phyloP scores from a whole-genome alignment of 2,113 vertebrate genomes.

The Cheilinus undulatus region DNA sequence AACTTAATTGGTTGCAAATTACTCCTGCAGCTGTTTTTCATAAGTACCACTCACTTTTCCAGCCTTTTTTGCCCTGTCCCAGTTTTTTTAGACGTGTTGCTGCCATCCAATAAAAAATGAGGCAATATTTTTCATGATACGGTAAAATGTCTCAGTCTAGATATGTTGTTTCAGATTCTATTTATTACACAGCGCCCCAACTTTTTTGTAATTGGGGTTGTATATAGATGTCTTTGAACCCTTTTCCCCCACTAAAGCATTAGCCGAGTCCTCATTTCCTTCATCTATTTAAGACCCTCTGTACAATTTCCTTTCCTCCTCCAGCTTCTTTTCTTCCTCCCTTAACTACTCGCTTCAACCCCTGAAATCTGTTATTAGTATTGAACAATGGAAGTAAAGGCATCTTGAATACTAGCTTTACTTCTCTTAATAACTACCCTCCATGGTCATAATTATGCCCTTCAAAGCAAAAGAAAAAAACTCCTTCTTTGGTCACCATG shows the following conservation, averaged over 20 bases:
- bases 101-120: too few relatives aligned
- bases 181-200: too few relatives aligned
- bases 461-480: constrained; percentile 59
- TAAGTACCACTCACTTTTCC: too few relatives aligned
- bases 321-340: constrained; percentile 62
- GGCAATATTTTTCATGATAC: too few relatives aligned
- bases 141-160: too few relatives aligned
- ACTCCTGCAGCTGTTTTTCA: too few relatives aligned
- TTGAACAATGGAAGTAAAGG: constrained; percentile 71
- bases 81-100: too few relatives aligned
- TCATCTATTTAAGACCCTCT: constrained; percentile 54
- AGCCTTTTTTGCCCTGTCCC: too few relatives aligned
- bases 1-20: too few relatives aligned
- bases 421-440: constrained; percentile 76
- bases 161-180: too few relatives aligned
- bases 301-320: constrained; percentile 47
- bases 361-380: constrained; percentile 76
- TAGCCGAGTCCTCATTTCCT: constrained; percentile 40
- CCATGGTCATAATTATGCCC: constrained; percentile 67
- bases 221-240: neutral
- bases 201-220: too few relatives aligned
- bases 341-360: constrained; percentile 63
- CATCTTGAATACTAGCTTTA: constrained; percentile 74
- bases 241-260: constrained; percentile 28
- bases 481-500: constrained; percentile 58